Evolutionary conservation across 2,113 vertebrate species (phyloP).

Genomic region (Axis porcinus): DNA sequence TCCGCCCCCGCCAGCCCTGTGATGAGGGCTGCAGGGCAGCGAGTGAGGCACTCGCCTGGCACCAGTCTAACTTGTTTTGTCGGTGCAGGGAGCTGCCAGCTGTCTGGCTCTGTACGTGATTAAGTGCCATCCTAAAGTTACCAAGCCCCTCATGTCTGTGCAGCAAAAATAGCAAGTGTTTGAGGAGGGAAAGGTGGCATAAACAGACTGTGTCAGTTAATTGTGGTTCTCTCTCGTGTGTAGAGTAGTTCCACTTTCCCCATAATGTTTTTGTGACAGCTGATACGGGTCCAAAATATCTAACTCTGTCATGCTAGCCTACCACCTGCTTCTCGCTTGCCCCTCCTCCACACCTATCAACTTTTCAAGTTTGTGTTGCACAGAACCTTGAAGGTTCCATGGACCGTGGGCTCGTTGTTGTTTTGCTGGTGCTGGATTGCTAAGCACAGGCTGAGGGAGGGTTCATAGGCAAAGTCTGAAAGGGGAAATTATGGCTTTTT

Average conservation of each 20-base stretch:
- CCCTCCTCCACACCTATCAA: background rate
- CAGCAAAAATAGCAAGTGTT: constrained; percentile 45
- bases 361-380: background rate
- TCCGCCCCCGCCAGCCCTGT: background rate
- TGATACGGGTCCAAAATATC: constrained; percentile 19
- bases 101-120: background rate
- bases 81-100: constrained; percentile 3
- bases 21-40: background rate
- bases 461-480: background rate
- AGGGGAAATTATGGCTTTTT: background rate
- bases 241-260: constrained; percentile 54
- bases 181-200: constrained; percentile 23
- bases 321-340: constrained; percentile 14
- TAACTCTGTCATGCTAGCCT: background rate
- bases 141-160: background rate
- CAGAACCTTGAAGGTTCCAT: background rate
- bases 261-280: constrained; percentile 53
- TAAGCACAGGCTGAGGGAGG: background rate
- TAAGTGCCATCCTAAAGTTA: constrained; percentile 42
- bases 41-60: background rate
- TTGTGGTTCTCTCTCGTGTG: constrained; percentile 39
- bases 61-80: constrained; percentile 51
- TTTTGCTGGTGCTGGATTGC: background rate
- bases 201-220: constrained; percentile 44
- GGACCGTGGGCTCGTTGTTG: background rate